Conservation (phyloP, 2,113 vertebrate species). For the Spea multiplicata region DNA sequence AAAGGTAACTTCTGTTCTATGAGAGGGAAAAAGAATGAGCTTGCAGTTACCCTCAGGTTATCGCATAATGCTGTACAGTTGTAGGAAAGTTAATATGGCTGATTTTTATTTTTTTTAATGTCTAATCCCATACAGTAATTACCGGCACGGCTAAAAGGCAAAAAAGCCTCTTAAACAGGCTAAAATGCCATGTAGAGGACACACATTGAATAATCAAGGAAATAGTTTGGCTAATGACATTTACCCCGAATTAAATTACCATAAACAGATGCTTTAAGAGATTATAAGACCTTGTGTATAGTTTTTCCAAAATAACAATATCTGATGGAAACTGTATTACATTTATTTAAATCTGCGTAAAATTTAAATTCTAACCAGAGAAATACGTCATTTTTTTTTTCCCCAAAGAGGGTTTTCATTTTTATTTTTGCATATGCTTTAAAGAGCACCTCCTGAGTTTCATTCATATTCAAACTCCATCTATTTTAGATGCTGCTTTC, state of each 20-base stretch:
- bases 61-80: constrained; percentile 43
- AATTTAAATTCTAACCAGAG: too few relatives aligned
- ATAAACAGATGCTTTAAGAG: too few relatives aligned
- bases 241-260: neutral
- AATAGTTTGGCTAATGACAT: constrained; percentile 21
- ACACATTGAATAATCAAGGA: constrained; percentile 29
- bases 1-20: constrained; percentile 45
- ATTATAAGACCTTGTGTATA: too few relatives aligned
- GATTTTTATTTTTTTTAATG: constrained; percentile 46
- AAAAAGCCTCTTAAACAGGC: constrained; percentile 33
- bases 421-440: too few relatives aligned
- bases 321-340: too few relatives aligned
- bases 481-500: too few relatives aligned
- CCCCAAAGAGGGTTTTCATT: too few relatives aligned
- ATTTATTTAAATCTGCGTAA: too few relatives aligned
- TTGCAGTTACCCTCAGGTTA: constrained; percentile 45
- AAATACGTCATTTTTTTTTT: too few relatives aligned
- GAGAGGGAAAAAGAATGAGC: constrained; percentile 40
- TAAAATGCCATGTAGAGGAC: constrained; percentile 34
- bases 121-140: constrained; percentile 45
- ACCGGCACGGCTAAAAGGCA: constrained; percentile 29
- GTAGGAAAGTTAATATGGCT: constrained; percentile 45
- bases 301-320: too few relatives aligned
- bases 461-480: too few relatives aligned
- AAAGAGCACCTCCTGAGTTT: too few relatives aligned